Percentiles rank a stretch among this genome's conserved stretches.
These are phyloP conservation scores for Panzeria rudis DNA, from an alignment of 2,888 invertebrate species.

Conservation along the genomic window DNA sequence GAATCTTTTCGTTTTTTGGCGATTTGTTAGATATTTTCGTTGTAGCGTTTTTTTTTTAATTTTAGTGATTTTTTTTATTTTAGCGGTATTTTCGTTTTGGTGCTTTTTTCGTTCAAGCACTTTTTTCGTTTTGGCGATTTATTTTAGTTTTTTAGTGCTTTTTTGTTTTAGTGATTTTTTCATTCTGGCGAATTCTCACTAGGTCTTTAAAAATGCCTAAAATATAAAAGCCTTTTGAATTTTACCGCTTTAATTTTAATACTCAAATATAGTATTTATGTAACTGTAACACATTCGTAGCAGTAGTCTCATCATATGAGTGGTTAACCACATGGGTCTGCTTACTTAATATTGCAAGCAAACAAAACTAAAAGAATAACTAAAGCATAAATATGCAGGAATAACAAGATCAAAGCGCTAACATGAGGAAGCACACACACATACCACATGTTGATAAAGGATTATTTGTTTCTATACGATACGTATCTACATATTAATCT, in stretches of 20 bases:
- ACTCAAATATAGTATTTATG: not conserved
- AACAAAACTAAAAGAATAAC: constrained; percentile 41
- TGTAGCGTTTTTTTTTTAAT: too few species aligned
- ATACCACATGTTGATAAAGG: not conserved
- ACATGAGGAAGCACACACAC: not conserved
- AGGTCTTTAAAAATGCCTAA: not conserved
- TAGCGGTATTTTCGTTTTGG: too few species aligned
- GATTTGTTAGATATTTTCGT: too few species aligned
- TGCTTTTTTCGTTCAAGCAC: too few species aligned
- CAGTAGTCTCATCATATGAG: constrained; percentile 36
- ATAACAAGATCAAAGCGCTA: not conserved
- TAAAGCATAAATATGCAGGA: not conserved
- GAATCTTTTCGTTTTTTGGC: too few species aligned
- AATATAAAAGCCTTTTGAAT: not conserved
- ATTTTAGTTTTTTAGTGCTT: too few species aligned
- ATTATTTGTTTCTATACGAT: not conserved
- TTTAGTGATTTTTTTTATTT: too few species aligned
- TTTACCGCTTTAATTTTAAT: not conserved
- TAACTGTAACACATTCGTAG: constrained; percentile 6
- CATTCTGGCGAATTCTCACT: not conserved
- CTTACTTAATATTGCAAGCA: constrained; percentile 48
- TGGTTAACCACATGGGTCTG: constrained; percentile 54
- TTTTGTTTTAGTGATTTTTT: too few species aligned
- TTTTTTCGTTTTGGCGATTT: too few species aligned
- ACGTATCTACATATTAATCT: not conserved